These are phyloP conservation scores for Chrysochloris asiatica DNA, from an alignment of 2,113 vertebrate species.

Conservation along the genomic window DNA sequence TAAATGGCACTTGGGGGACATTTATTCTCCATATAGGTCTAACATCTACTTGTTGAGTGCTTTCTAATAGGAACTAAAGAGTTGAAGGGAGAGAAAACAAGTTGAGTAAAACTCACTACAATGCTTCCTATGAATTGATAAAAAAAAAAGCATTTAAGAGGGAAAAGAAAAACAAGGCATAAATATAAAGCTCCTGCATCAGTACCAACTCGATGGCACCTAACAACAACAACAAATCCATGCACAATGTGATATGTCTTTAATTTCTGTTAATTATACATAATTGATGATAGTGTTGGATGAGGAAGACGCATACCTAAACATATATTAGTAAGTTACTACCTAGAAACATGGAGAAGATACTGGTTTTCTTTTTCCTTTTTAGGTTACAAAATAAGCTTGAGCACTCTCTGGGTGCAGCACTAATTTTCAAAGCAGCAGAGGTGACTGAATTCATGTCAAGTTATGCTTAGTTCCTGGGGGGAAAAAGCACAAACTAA, in stretches of 20 bases:
- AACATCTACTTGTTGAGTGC: not conserved
- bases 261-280: not conserved
- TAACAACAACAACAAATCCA: no score
- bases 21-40: not conserved
- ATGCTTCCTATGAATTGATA: not conserved
- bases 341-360: not conserved
- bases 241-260: no score
- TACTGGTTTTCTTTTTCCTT: not conserved
- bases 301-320: not conserved
- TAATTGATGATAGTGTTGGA: not conserved
- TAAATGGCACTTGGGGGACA: not conserved
- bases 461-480: not conserved
- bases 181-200: no score
- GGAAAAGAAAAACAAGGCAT: not conserved
- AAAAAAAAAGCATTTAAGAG: constrained; percentile 1
- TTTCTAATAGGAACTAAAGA: not conserved
- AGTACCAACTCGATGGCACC: no score
- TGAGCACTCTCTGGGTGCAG: not conserved
- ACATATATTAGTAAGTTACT: not conserved
- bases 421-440: not conserved
- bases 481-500: not conserved
- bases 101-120: not conserved
- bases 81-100: not conserved
- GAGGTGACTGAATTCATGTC: constrained; percentile 16
- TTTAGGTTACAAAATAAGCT: not conserved